Evolutionary conservation across 2,797 vertebrate genomes (phyloP), one percentile per base, ranked within the genome.

Genomic region (Spinus olivaceus): DNA sequence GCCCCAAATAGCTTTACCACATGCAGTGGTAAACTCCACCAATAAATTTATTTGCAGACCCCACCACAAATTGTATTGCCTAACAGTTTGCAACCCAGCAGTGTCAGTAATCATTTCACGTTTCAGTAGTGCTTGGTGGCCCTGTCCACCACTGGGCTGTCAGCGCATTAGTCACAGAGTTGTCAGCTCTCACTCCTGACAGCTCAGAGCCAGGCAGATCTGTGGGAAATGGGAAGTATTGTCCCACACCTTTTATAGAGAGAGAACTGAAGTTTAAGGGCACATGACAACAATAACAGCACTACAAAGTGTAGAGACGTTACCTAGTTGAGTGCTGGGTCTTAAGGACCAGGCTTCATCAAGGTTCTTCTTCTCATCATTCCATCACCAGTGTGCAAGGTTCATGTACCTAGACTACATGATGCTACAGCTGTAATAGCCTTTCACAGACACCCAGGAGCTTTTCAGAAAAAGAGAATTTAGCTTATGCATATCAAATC

Each of bases 121-220:
- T n/a, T 77, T 27, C 42, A 56, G 71, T 9, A 42, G 42, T 18
- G 9, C 37, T 67, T 27, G 7, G 25, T 86, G 53, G 16, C 57
- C 51, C 56, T n/a, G n/a, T 33, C 12, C 0, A 2, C 5, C 12
- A 12, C 3, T 0, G n/a, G 54, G 39, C 18, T 33, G 21, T 53
- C 33, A 22, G 28, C 9, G 1, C 27, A 23, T 78, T 56, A 71
- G n/a, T 65, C 64, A 60, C 61, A 33, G 0, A 0, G 12, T 3
- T 86, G 41, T 33, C 47, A 81, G 15, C 60, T 73, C 39, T 63
- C 4, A 0, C 37, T 35, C 42, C 72, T 70, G 71, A 37, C 28
- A 85, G 41, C 44, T 47, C 20, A 47, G 22, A 56, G 9, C 14
- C 51, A 47, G 51, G 39, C 66, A 72, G 35, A 25, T 1, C 42